Conservation (phyloP, 2,888 invertebrate species). For the Metalampra italica region DNA sequence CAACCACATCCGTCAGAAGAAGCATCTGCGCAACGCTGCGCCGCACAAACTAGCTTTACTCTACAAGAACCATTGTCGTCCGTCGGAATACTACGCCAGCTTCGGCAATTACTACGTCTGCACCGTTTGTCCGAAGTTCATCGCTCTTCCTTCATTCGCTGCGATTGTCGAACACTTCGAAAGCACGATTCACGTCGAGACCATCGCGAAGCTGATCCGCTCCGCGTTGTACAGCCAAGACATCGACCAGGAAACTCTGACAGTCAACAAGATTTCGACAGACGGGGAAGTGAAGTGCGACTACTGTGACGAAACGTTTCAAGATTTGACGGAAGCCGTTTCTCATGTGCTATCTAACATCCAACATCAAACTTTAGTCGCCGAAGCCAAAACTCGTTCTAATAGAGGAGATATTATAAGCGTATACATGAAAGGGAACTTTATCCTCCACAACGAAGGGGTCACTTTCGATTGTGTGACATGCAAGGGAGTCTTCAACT, state of each 20-base stretch:
- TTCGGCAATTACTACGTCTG: conserved; percentile 70
- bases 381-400: conserved; percentile 35
- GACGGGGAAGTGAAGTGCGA: conserved; percentile 41
- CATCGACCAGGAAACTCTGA: conserved; percentile 36
- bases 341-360: conserved; percentile 49
- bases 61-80: conserved; percentile 63
- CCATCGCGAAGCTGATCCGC: conserved; percentile 50
- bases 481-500: conserved; percentile 56
- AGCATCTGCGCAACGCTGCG: conserved; percentile 67
- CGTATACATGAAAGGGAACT: conserved; percentile 64
- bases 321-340: conserved; percentile 39
- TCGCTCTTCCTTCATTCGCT: conserved; percentile 61
- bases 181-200: conserved; percentile 51
- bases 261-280: conserved; percentile 37
- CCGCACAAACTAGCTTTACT: conserved; percentile 56
- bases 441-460: conserved; percentile 59
- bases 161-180: conserved; percentile 68
- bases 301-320: conserved; percentile 44
- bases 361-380: conserved; percentile 49
- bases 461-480: conserved; percentile 47
- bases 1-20: conserved; percentile 71
- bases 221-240: conserved; percentile 44
- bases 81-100: conserved; percentile 65
- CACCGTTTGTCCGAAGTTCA: conserved; percentile 52
- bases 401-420: conserved; percentile 65